A percentile compares a stretch with the other conserved stretches of the same genome.
Conservation (phyloP, 2,113 vertebrate species). For the Prionailurus viverrinus region DNA sequence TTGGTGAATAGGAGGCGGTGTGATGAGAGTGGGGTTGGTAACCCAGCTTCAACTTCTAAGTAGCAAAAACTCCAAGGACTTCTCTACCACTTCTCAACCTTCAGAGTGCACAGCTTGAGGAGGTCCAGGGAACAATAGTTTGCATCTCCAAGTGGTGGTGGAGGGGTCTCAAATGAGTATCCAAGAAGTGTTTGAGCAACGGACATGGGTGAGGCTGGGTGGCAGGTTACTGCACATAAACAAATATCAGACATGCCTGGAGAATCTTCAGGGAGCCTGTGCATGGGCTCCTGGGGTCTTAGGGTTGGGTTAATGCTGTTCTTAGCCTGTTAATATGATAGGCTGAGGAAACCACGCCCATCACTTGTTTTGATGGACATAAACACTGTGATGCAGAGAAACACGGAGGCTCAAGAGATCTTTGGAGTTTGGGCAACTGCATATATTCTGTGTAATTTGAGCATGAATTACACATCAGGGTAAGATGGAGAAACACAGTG, state of each 20-base stretch:
- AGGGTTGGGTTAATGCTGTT: background rate
- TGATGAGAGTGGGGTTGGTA: too few species aligned
- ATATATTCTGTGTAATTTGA: background rate
- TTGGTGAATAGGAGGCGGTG: background rate
- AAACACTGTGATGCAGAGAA: background rate
- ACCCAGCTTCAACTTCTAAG: background rate
- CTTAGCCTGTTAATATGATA: fast-evolving
- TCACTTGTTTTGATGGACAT: background rate
- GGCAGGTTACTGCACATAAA: background rate
- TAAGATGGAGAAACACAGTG: background rate
- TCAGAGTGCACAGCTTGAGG: background rate
- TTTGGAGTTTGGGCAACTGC: background rate
- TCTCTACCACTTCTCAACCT: background rate
- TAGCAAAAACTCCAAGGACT: background rate
- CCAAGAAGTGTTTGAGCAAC: background rate
- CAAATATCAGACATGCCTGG: background rate
- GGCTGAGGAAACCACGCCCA: background rate
- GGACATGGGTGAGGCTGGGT: too few species aligned
- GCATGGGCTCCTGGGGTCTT: background rate
- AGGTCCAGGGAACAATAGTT: background rate
- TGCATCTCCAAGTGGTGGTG: background rate
- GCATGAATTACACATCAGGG: fast-evolving
- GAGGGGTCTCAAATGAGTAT: background rate
- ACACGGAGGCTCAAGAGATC: background rate
- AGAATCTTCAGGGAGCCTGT: background rate